A percentile compares a stretch with the other conserved stretches of the same genome.
phyloP scores from a whole-genome alignment of 1,140 invertebrate species.

The Dendroctonus valens region DNA sequence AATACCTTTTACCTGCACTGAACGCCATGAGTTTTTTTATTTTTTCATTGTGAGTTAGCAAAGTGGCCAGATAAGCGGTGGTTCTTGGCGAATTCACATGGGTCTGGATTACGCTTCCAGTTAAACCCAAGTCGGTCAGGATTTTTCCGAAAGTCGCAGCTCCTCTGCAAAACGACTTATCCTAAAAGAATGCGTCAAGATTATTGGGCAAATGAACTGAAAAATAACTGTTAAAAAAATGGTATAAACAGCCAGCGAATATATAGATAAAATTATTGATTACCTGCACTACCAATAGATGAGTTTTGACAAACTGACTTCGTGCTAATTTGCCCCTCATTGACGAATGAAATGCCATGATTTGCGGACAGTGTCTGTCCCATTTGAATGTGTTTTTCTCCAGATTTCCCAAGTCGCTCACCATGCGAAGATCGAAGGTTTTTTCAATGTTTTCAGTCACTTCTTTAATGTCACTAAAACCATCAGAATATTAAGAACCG shows the following conservation, averaged over 20 bases:
- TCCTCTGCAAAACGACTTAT: constrained; percentile 72
- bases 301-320: constrained; percentile 59
- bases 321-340: constrained; percentile 57
- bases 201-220: neutral
- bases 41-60: constrained; percentile 62
- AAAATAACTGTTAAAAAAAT: too few species aligned
- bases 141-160: constrained; percentile 68
- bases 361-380: constrained; percentile 70
- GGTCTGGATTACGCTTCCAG: constrained; percentile 71
- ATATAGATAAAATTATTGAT: constrained; percentile 26
- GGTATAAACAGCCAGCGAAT: too few species aligned
- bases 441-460: constrained; percentile 38
- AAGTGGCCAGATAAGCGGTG: constrained; percentile 68
- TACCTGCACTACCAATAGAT: constrained; percentile 63
- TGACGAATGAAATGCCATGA: constrained; percentile 64
- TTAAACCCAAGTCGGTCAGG: constrained; percentile 61
- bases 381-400: constrained; percentile 59
- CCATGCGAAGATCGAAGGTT: constrained; percentile 35
- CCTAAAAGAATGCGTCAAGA: constrained; percentile 58
- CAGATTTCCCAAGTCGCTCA: constrained; percentile 46
- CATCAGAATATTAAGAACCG: neutral
- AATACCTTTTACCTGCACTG: constrained; percentile 58
- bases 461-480: constrained; percentile 41
- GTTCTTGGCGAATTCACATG: constrained; percentile 72
- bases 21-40: constrained; percentile 61